phyloP scores from a whole-genome alignment of 2,797 vertebrate species.

The Spondyliosoma cantharus region DNA sequence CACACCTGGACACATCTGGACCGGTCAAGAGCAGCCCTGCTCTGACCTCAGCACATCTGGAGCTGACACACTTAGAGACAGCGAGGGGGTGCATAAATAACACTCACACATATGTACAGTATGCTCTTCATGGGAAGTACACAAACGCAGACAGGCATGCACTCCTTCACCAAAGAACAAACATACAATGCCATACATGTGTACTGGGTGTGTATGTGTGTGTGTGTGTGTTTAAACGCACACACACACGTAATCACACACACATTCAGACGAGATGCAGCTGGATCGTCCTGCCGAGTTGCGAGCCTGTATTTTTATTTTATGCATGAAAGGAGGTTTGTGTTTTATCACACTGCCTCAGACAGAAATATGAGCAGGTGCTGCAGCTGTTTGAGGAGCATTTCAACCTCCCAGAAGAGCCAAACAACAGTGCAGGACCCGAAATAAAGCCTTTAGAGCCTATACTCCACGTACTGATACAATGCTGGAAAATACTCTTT shows the following conservation, averaged over 20 bases:
- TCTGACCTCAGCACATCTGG: constrained; percentile 79
- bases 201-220: background rate
- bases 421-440: constrained; percentile 28
- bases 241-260: constrained; percentile 17
- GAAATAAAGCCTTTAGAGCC: constrained; percentile 26
- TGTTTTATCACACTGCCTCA: constrained; percentile 71
- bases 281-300: constrained; percentile 60
- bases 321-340: constrained; percentile 66
- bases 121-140: constrained; percentile 59
- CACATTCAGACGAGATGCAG: constrained; percentile 45
- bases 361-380: constrained; percentile 74
- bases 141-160: constrained; percentile 53
- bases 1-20: constrained; percentile 76
- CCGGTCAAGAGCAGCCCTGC: constrained; percentile 41
- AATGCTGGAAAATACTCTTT: too few relatives aligned
- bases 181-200: constrained; percentile 14
- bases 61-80: constrained; percentile 50
- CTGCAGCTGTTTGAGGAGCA: constrained; percentile 64
- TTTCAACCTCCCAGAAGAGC: constrained; percentile 65
- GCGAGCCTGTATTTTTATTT: constrained; percentile 68
- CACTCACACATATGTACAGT: constrained; percentile 56
- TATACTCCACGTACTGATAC: background rate
- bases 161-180: constrained; percentile 37
- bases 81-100: constrained; percentile 76
- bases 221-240: background rate